A percentile compares a stretch with the other conserved stretches of the same genome.
Conservation (phyloP, 92 coral and sea anemone species). For the Epizoanthus ramosus region DNA sequence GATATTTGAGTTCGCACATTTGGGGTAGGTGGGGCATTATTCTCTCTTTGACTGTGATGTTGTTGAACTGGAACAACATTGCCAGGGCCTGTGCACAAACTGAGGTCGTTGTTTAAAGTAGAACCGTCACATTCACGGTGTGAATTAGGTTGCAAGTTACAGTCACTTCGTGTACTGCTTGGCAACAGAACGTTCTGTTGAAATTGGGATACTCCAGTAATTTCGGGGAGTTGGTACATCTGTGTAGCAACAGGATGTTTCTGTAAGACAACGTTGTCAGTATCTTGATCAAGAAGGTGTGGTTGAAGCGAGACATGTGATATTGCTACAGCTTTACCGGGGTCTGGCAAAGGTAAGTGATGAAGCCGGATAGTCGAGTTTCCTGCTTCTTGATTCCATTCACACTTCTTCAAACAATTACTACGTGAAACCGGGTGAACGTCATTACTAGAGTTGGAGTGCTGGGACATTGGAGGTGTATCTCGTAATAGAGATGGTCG, state of each 20-base stretch:
- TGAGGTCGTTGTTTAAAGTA: neutral
- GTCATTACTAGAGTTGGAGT: slow-evolving; percentile 24
- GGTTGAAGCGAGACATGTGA: neutral
- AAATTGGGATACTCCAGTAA: slow-evolving; percentile 4
- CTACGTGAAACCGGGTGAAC: slow-evolving; percentile 4
- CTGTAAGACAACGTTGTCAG: too few species aligned
- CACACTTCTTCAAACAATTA: neutral
- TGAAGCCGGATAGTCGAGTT: slow-evolving; percentile 12
- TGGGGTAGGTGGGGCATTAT: neutral
- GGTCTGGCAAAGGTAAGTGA: slow-evolving; percentile 15
- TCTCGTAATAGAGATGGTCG: slow-evolving; percentile 52
- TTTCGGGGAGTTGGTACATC: slow-evolving; percentile 1
- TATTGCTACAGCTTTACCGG: neutral
- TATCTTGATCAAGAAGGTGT: neutral
- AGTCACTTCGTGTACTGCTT: neutral
- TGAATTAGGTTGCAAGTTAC: neutral
- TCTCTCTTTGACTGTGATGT: neutral
- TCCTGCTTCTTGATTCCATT: neutral
- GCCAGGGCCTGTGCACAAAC: neutral
- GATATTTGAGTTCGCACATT: too few species aligned
- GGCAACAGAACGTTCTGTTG: neutral
- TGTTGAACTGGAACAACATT: slow-evolving; percentile 21
- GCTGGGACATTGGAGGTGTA: slow-evolving; percentile 63
- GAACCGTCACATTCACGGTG: neutral
- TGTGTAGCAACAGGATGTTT: slow-evolving; percentile 1